Evolutionary conservation across 2,888 invertebrate species (phyloP).

Genomic region (Cryptocephalus primarius): DNA sequence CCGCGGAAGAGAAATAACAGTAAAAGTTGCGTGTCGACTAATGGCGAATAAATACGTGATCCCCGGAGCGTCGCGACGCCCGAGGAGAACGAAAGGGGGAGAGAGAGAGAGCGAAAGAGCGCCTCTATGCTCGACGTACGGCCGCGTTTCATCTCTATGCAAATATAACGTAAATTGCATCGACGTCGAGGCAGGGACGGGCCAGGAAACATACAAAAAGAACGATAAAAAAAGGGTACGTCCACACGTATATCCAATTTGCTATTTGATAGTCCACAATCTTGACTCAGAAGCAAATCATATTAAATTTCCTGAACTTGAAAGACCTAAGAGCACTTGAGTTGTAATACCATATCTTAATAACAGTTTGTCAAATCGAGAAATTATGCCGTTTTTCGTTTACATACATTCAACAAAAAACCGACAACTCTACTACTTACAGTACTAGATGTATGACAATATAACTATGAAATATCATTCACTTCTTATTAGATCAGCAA

Average conservation of each 20-base stretch:
- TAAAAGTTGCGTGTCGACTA: constrained; percentile 7
- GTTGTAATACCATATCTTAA: too few species aligned
- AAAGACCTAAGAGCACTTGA: too few species aligned
- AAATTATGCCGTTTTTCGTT: too few species aligned
- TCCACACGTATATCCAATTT: too few species aligned
- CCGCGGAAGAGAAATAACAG: background rate
- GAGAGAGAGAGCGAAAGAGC: background rate
- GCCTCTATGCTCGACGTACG: constrained; percentile 1
- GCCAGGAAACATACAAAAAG: background rate
- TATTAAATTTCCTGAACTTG: too few species aligned
- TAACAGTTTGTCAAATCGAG: too few species aligned
- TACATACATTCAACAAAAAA: too few species aligned
- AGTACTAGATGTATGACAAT: background rate
- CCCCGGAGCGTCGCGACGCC: constrained; percentile 6
- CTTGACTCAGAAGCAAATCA: too few species aligned
- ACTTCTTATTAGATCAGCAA: too few species aligned
- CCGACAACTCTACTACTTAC: background rate
- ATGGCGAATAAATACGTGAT: constrained; percentile 9
- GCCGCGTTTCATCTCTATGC: constrained; percentile 19
- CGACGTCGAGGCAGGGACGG: background rate
- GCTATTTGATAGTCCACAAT: too few species aligned
- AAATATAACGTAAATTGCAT: constrained; percentile 18
- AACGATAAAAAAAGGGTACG: too few species aligned
- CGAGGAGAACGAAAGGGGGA: constrained; percentile 2
- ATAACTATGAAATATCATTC: background rate